These are phyloP conservation scores for Acanthurus lineatus DNA, from an alignment of 2,797 vertebrate genomes.

Conservation along the genomic window DNA sequence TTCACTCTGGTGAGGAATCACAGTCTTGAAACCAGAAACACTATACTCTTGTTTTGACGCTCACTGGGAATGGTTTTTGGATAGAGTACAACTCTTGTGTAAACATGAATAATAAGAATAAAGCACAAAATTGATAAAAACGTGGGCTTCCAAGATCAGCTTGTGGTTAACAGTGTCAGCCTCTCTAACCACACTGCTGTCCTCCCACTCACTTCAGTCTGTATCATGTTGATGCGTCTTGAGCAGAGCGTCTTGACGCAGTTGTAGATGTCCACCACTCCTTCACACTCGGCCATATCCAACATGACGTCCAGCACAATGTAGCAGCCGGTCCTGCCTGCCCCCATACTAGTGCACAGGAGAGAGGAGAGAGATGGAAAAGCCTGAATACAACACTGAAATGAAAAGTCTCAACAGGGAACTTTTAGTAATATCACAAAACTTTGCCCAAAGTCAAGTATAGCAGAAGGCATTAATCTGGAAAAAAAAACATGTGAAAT, in stretches of 20 bases:
- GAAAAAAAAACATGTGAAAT: constrained; percentile 18
- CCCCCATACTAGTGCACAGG: constrained; percentile 88
- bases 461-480: constrained; percentile 36
- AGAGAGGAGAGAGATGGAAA: constrained; percentile 31
- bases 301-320: constrained; percentile 98
- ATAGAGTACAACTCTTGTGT: not conserved
- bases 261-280: constrained; percentile 99
- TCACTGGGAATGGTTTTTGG: not conserved
- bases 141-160: not conserved
- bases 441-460: constrained; percentile 23
- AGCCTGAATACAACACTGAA: constrained; percentile 26
- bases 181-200: not conserved
- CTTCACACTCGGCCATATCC: constrained; percentile 99
- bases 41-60: not conserved
- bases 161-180: not conserved
- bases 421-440: constrained; percentile 24
- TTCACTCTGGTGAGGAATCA: not conserved
- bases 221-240: constrained; percentile 98
- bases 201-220: constrained; percentile 91
- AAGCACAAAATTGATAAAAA: not conserved
- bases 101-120: not conserved
- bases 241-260: constrained; percentile 98
- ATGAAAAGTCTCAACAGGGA: constrained; percentile 12
- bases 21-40: not conserved
- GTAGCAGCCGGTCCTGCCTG: constrained; percentile 97